Base-by-base conservation (phyloP, 2,797 vertebrate species). In the Centropyge bicolor region DNA sequence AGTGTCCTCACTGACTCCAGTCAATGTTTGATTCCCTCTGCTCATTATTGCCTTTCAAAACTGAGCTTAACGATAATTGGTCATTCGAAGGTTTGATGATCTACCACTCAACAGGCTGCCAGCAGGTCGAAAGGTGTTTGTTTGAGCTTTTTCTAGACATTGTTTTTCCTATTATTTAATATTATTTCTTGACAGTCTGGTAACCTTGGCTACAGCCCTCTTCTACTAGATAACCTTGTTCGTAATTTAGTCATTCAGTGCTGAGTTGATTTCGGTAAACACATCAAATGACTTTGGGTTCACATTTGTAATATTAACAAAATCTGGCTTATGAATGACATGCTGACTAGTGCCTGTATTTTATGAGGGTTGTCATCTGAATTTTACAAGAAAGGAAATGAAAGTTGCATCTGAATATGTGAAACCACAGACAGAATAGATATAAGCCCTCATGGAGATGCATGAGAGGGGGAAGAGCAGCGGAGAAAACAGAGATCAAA, bases 401-500 rank as follows among this genome's bases (percentile, higher is more conserved):
- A 52, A 24, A 22, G 24, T 52, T 62, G 12, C 3, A 48, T n/a
- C 38, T 35, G 4, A 73, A 5, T 55, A 38, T 52, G 8, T 69
- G 35, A 76, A 64, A 70, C 36, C 31, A 22, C 54, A 52, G 27
- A 52, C 27, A 20, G 11, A 56, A 69, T 27, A 45, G 11, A 22
- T 20, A 8, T n/a, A 43, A 76, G 52, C 0, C 40, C 35, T 64
- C 45, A 70, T 80, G 11, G 64, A 65, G 61, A 81, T 69, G 60
- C 41, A 72, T 52, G 64, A 65, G 60, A 20, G 8, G 17, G 22
- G 19, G 17, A 11, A 62, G 57, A 74, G 35, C 41, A 38, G 45
- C 57, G 46, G 49, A 63, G 59, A 17, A 48, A 56, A 41, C 36
- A 48, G n/a, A 82, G 31, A 85, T 70, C 70, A 83, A 62, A 71